Evolutionary conservation across 2,888 invertebrate species (phyloP).

Genomic region (Eupithecia tripunctaria): DNA sequence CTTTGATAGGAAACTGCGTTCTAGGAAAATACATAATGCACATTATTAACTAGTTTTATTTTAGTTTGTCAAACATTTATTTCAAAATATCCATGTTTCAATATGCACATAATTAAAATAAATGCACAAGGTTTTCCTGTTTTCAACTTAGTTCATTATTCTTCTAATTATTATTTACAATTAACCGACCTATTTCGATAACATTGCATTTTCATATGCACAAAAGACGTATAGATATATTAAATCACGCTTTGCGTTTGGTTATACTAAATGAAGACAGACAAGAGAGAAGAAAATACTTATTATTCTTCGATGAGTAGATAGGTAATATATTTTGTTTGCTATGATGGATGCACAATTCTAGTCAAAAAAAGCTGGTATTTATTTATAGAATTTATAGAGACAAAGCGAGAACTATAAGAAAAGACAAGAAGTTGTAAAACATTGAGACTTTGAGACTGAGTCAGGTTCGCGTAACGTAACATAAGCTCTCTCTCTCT

Average conservation of each 20-base stretch:
- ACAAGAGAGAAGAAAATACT: not conserved
- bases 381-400: not conserved
- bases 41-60: not conserved
- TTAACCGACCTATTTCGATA: conserved; percentile 48
- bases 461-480: not conserved
- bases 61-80: conserved; percentile 17
- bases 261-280: no score
- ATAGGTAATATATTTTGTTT: not conserved
- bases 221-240: not conserved
- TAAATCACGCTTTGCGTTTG: not conserved
- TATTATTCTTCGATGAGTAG: not conserved
- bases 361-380: not conserved
- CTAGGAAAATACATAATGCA: conserved; percentile 6
- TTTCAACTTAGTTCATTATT: conserved; percentile 53
- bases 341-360: not conserved
- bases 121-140: conserved; percentile 61
- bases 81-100: conserved; percentile 20
- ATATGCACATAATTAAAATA: conserved; percentile 25
- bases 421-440: not conserved
- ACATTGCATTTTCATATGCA: conserved; percentile 18
- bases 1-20: not conserved
- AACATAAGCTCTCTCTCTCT: not conserved
- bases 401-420: not conserved
- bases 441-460: not conserved
- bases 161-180: conserved; percentile 32